A percentile compares a stretch with the other conserved stretches of the same genome.
Conservation (phyloP, 2,797 vertebrate genomes). For the Rhincodon typus region DNA sequence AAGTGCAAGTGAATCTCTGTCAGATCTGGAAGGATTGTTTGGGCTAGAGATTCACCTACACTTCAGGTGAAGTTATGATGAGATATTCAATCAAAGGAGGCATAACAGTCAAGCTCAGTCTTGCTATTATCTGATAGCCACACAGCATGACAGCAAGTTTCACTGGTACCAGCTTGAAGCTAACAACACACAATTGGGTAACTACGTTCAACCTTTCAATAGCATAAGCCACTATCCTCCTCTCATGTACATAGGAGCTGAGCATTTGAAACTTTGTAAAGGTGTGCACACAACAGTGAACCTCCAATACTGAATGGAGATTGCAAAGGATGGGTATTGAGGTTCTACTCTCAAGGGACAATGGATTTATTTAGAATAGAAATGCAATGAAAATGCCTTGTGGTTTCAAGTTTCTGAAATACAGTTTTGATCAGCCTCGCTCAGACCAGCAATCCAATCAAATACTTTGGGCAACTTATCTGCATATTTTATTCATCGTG, state of each 20-base stretch:
- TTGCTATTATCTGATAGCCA: background rate
- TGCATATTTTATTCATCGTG: background rate
- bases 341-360: too few relatives aligned
- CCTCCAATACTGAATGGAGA: background rate
- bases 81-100: background rate
- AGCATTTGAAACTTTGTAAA: background rate
- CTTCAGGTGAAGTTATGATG: background rate
- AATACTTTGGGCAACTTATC: background rate
- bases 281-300: background rate
- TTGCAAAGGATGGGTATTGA: background rate
- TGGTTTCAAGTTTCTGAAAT: too few relatives aligned
- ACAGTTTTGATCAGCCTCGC: background rate
- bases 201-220: background rate
- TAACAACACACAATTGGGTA: background rate
- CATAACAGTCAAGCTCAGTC: background rate
- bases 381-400: too few relatives aligned
- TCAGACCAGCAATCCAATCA: background rate
- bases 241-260: background rate
- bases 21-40: too few relatives aligned
- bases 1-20: too few relatives aligned
- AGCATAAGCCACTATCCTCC: background rate
- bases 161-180: background rate
- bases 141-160: background rate
- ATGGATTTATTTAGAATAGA: too few relatives aligned
- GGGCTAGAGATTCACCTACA: too few relatives aligned